These are phyloP conservation scores for Smithornis capensis DNA, from an alignment of 2,113 vertebrate species.

Conservation along the genomic window DNA sequence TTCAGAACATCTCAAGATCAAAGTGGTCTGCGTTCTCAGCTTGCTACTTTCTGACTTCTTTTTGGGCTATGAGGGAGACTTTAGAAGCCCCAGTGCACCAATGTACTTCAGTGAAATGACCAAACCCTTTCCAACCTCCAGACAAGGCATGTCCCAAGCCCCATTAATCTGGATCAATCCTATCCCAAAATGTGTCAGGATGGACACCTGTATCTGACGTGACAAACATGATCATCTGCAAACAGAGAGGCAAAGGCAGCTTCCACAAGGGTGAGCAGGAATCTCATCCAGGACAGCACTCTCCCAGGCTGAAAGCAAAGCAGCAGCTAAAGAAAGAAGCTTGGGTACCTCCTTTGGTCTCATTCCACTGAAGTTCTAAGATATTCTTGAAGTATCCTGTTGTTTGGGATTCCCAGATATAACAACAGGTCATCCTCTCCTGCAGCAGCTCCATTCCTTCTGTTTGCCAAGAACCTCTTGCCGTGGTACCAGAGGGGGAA, in stretches of 20 bases:
- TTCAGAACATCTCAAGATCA: fast-evolving
- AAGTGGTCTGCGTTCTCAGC: background rate
- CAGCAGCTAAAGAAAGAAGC: background rate
- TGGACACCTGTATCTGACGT: background rate
- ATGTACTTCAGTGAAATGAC: background rate
- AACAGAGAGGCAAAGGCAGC: background rate
- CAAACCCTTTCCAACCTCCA: background rate
- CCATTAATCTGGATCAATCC: background rate
- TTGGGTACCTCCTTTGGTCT: background rate
- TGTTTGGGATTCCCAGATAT: background rate
- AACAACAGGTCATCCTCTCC: background rate
- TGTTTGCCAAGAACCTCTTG: background rate
- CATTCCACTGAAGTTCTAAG: background rate
- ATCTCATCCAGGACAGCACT: background rate
- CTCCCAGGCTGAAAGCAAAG: background rate
- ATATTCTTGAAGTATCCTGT: background rate
- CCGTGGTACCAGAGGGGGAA: background rate
- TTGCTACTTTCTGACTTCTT: background rate
- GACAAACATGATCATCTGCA: background rate
- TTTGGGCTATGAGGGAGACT: background rate
- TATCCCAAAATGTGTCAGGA: background rate
- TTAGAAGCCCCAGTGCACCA: background rate
- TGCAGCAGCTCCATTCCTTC: background rate
- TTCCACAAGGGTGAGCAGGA: background rate
- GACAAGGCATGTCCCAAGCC: background rate